A percentile compares a stretch with the other conserved stretches of the same genome.
These are phyloP conservation scores for Rhinophrynus dorsalis DNA, from an alignment of 2,797 vertebrate genomes.

Conservation along the genomic window DNA sequence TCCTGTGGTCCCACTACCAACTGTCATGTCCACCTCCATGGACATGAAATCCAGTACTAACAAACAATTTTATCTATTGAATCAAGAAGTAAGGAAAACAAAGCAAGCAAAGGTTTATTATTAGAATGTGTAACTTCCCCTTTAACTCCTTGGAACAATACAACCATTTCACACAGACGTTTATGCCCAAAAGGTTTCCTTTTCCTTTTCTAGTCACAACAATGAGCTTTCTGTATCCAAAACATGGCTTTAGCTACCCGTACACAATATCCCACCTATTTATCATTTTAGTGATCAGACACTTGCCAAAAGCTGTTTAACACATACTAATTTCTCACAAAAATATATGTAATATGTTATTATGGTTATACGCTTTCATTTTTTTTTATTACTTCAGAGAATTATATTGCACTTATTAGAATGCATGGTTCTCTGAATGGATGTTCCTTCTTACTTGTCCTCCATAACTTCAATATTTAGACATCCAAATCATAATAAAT, in stretches of 20 bases:
- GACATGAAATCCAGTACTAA: too few relatives aligned
- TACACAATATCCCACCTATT: not conserved
- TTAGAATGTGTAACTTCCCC: too few relatives aligned
- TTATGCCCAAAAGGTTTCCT: not conserved
- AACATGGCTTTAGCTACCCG: not conserved
- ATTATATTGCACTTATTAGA: slow-evolving; percentile 21
- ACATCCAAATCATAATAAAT: slow-evolving; percentile 20
- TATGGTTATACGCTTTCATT: not conserved
- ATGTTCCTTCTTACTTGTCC: not conserved
- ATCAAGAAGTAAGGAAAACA: too few relatives aligned
- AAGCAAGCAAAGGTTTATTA: too few relatives aligned
- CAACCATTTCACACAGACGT: too few relatives aligned
- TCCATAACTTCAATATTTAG: slow-evolving; percentile 10
- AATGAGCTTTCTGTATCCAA: not conserved
- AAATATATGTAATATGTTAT: slow-evolving; percentile 5
- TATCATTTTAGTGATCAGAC: not conserved
- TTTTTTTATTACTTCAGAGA: slow-evolving; percentile 7
- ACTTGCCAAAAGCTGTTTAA: slow-evolving; percentile 15
- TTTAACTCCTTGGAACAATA: too few relatives aligned
- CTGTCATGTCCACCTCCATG: too few relatives aligned
- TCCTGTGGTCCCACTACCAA: too few relatives aligned
- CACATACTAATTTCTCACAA: not conserved
- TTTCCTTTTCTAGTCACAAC: not conserved
- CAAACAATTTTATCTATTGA: too few relatives aligned
- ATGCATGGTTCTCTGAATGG: not conserved